These are phyloP conservation scores for Amiota mariae DNA, from an alignment of 2,888 invertebrate species.

Conservation along the genomic window DNA sequence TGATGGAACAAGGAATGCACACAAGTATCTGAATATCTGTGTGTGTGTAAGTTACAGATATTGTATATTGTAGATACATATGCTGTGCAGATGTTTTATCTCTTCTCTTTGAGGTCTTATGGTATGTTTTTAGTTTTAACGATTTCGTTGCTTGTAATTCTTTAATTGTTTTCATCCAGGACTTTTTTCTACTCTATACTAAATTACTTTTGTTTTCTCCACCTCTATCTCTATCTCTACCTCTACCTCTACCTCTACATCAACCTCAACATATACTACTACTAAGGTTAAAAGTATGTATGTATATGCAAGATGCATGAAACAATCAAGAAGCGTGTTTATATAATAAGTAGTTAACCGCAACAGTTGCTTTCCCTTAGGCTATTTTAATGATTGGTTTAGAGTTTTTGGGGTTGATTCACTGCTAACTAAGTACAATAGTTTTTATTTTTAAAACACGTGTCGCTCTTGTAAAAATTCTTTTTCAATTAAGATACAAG, in stretches of 20 bases:
- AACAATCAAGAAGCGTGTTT: neutral
- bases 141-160: no score
- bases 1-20: neutral
- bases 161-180: neutral
- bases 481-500: no score
- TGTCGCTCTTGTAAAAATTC: no score
- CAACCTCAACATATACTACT: neutral
- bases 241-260: no score
- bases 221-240: neutral
- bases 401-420: no score
- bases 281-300: neutral
- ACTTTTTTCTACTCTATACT: neutral
- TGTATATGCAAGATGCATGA: neutral
- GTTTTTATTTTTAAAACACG: no score
- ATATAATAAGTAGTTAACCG: neutral
- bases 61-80: slow-evolving; percentile 2
- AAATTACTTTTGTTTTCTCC: neutral
- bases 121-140: slow-evolving; percentile 1
- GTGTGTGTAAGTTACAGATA: neutral
- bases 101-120: neutral
- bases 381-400: neutral
- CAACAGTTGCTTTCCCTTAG: slow-evolving; percentile 8
- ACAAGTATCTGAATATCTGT: neutral
- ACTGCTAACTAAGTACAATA: no score
- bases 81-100: slow-evolving; percentile 28